These are phyloP conservation scores for Stramonita haemastoma DNA, from an alignment of 2,888 invertebrate genomes.

Conservation along the genomic window DNA sequence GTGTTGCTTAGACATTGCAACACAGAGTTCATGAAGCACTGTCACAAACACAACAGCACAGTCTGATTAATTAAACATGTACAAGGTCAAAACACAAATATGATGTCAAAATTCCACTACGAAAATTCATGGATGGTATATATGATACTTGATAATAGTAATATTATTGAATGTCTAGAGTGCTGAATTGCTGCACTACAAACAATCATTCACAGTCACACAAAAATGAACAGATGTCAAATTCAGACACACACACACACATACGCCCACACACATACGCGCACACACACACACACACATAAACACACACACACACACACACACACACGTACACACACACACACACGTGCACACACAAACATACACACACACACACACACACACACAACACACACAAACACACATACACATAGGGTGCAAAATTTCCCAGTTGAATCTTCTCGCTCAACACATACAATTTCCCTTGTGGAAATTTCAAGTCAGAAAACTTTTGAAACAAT, in stretches of 20 bases:
- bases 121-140: background rate
- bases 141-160: background rate
- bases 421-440: too few species aligned
- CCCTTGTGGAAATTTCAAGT: too few species aligned
- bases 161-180: background rate
- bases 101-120: background rate
- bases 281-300: background rate
- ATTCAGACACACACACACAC: background rate
- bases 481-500: too few species aligned
- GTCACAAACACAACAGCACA: conserved; percentile 52
- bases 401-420: too few species aligned
- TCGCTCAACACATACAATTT: too few species aligned
- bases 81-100: background rate
- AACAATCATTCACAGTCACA: background rate
- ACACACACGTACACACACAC: background rate
- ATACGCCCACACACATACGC: background rate
- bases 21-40: conserved; percentile 93
- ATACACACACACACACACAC: background rate
- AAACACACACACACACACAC: background rate
- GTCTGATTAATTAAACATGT: background rate
- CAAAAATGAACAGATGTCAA: background rate
- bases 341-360: background rate
- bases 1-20: conserved; percentile 92
- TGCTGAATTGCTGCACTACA: background rate
- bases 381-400: background rate